Percentiles rank a stretch among this genome's conserved stretches.
Conservation (phyloP, 2,888 invertebrate genomes). For the Ethmia dodecea region DNA sequence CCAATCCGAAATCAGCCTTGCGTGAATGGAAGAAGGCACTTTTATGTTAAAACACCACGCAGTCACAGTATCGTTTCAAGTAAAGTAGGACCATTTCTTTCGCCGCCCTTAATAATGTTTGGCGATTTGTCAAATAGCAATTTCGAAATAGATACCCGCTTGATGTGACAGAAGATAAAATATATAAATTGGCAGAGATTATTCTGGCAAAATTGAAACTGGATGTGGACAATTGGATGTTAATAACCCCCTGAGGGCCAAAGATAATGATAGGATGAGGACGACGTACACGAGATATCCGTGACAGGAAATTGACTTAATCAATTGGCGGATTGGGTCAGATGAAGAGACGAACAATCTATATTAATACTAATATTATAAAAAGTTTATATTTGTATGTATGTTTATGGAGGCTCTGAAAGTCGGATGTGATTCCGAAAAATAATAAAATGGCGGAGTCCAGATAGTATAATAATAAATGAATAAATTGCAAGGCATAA, state of each 20-base stretch:
- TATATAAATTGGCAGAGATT: slow-evolving; percentile 43
- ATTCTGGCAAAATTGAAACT: slow-evolving; percentile 21
- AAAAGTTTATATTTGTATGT: too few relatives aligned
- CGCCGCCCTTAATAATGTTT: slow-evolving; percentile 71
- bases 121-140: slow-evolving; percentile 76
- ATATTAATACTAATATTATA: too few relatives aligned
- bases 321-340: too few relatives aligned
- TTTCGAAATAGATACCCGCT: slow-evolving; percentile 74
- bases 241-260: slow-evolving; percentile 2
- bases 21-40: slow-evolving; percentile 24
- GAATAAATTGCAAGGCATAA: too few relatives aligned
- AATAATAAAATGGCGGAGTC: too few relatives aligned
- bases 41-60: slow-evolving; percentile 23
- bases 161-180: slow-evolving; percentile 62
- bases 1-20: slow-evolving; percentile 31
- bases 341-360: too few relatives aligned
- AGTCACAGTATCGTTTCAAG: slow-evolving; percentile 48
- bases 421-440: too few relatives aligned
- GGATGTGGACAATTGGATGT: slow-evolving; percentile 3
- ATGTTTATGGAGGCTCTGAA: too few relatives aligned
- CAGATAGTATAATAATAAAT: too few relatives aligned
- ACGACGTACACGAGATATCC: too few relatives aligned
- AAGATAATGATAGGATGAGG: neutral
- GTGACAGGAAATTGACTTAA: too few relatives aligned
- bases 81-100: slow-evolving; percentile 71